phyloP scores from a whole-genome alignment of 2,888 invertebrate species.

The Bombylius major region DNA sequence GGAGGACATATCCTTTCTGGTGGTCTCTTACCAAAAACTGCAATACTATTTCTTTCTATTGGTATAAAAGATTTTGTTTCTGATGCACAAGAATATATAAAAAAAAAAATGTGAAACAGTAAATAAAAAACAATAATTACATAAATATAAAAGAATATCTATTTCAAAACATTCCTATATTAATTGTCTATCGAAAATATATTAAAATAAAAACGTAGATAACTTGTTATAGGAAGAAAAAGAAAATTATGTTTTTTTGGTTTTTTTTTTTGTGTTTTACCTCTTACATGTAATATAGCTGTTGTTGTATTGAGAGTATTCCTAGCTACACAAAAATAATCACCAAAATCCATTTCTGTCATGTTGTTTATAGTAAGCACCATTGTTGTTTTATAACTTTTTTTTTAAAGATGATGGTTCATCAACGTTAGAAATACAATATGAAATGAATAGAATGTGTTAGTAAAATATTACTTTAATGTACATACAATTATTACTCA shows the following conservation, averaged over 20 bases:
- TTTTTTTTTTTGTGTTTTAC: slow-evolving; percentile 33
- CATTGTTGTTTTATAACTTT: slow-evolving; percentile 56
- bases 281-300: slow-evolving; percentile 56
- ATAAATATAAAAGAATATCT: too few species aligned
- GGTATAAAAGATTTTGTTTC: slow-evolving; percentile 42
- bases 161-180: too few species aligned
- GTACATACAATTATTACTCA: slow-evolving; percentile 11
- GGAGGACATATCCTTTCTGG: slow-evolving; percentile 50
- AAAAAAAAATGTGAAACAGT: too few species aligned
- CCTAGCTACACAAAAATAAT: slow-evolving; percentile 74
- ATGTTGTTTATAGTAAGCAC: slow-evolving; percentile 61
- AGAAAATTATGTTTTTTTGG: too few species aligned
- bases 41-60: slow-evolving; percentile 34
- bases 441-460: too few species aligned
- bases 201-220: too few species aligned
- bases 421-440: too few species aligned
- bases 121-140: too few species aligned
- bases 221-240: too few species aligned
- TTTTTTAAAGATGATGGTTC: too few species aligned
- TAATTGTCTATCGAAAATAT: too few species aligned
- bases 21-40: slow-evolving; percentile 47
- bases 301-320: slow-evolving; percentile 70
- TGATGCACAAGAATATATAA: neutral
- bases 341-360: slow-evolving; percentile 53
- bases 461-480: too few species aligned